These are phyloP conservation scores for Leptothorax acervorum DNA, from an alignment of 2,888 invertebrate species.

Conservation along the genomic window DNA sequence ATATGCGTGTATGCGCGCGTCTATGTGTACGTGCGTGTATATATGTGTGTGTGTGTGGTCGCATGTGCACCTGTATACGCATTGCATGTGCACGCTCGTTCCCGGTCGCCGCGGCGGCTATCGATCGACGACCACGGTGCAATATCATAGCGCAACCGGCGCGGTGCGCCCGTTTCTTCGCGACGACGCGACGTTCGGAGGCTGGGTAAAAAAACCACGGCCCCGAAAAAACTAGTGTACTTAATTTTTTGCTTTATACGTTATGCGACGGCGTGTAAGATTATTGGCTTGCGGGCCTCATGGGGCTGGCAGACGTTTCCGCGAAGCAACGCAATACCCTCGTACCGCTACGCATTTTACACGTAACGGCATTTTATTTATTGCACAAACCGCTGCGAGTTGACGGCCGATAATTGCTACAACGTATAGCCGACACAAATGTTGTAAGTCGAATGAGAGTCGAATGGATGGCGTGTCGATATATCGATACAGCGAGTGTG, in stretches of 20 bases:
- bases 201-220: not conserved
- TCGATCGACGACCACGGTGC: slow-evolving; percentile 46
- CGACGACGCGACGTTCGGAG: not conserved
- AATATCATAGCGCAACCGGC: slow-evolving; percentile 17
- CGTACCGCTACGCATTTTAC: slow-evolving; percentile 36
- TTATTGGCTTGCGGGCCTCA: not conserved
- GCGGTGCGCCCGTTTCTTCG: slow-evolving; percentile 25
- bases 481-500: too few species aligned
- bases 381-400: slow-evolving; percentile 1
- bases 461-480: too few species aligned
- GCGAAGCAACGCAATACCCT: not conserved
- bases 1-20: slow-evolving; percentile 10
- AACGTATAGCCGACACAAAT: not conserved
- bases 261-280: not conserved
- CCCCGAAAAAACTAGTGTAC: slow-evolving; percentile 15
- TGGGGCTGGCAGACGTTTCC: not conserved
- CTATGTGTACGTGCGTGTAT: not conserved
- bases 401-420: slow-evolving; percentile 18
- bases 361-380: slow-evolving; percentile 47
- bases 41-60: not conserved
- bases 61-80: slow-evolving; percentile 32
- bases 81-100: slow-evolving; percentile 36
- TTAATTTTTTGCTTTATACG: slow-evolving; percentile 27
- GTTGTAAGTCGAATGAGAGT: too few species aligned
- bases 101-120: slow-evolving; percentile 41